Evolutionary conservation across 2,888 invertebrate species (phyloP).

Genomic region (Isotomurus palustris): DNA sequence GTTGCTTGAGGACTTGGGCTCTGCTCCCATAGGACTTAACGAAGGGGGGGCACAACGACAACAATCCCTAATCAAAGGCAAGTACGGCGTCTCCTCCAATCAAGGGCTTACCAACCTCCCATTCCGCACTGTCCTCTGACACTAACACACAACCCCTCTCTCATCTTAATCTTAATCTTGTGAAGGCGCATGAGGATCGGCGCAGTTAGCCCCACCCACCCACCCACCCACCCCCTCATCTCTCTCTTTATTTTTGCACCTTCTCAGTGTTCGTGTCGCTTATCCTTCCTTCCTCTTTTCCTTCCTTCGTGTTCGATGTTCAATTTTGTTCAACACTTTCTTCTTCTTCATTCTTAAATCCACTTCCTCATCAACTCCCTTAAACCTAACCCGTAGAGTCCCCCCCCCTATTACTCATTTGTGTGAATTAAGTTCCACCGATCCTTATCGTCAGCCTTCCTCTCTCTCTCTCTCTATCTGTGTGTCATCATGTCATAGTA

Average conservation of each 20-base stretch:
- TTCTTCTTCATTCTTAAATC: too few relatives aligned
- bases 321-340: too few relatives aligned
- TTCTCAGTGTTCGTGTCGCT: conserved; percentile 1
- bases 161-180: too few relatives aligned
- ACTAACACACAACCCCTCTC: conserved; percentile 27
- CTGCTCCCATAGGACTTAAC: conserved; percentile 41
- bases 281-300: conserved; percentile 1
- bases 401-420: too few relatives aligned
- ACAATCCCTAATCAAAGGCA: conserved; percentile 43
- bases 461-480: too few relatives aligned
- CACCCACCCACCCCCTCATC: conserved; percentile 17
- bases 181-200: too few relatives aligned
- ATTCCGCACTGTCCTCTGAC: conserved; percentile 47
- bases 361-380: too few relatives aligned
- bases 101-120: conserved; percentile 45
- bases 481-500: too few relatives aligned
- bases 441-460: too few relatives aligned
- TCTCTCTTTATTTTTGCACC: not conserved
- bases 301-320: too few relatives aligned
- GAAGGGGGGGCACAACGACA: conserved; percentile 23
- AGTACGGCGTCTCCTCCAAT: conserved; percentile 43
- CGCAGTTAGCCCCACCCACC: conserved; percentile 2
- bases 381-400: too few relatives aligned
- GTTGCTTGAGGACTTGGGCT: conserved; percentile 53
- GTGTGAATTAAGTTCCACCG: too few relatives aligned